Base-by-base conservation (phyloP, 2,888 invertebrate genomes). In the Eilema sororculum region DNA sequence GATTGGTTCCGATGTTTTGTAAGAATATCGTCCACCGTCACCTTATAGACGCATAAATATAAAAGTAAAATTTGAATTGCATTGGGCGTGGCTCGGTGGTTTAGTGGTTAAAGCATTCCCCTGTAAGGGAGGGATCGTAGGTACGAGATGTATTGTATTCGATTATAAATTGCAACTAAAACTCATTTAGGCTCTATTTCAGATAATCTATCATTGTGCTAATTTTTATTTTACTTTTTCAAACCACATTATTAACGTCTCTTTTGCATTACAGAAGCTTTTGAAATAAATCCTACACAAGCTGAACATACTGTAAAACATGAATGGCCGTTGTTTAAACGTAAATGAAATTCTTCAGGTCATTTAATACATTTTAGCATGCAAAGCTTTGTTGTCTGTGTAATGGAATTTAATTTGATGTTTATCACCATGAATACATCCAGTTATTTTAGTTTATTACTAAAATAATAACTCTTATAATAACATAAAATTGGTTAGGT, bases 321-420 rank as follows among this genome's bases (percentile, higher is more conserved):
- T 16, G 76, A 73, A 76, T 69, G 67, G 62, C 72, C 46, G 56
- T 56, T 80, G 62, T 73, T 63, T 61, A 58, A 68, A 68, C 62
- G 68, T 70, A 67, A 73, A 80, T 74, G 67, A 70, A 79, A 72
- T 76, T 72, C 67, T 57, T 70, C 68, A 74, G 64, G 25, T 59
- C 24, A 69, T 73, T 69, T 75, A 76, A 79, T 76, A 73, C 69
- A 73, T 66, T 72, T 69, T 64, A 33, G 72, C 79, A 77, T 69
- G 80, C 71, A 67, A 74, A 74, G 66, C 58, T 68, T 67, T 30
- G 68, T 70, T 73, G 71, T 78, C 70, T 63, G 71, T 46, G 58
- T 82, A 82, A 80, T 82, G 76, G 76, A 78, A 70, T 80, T 69
- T 73, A 76, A 74, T 76, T 74, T 76, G 76, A 80, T 78, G 75